Percentiles rank a stretch among this genome's conserved stretches.
Evolutionary conservation across 2,797 vertebrate species (phyloP).

Genomic region (Botia kubotai): DNA sequence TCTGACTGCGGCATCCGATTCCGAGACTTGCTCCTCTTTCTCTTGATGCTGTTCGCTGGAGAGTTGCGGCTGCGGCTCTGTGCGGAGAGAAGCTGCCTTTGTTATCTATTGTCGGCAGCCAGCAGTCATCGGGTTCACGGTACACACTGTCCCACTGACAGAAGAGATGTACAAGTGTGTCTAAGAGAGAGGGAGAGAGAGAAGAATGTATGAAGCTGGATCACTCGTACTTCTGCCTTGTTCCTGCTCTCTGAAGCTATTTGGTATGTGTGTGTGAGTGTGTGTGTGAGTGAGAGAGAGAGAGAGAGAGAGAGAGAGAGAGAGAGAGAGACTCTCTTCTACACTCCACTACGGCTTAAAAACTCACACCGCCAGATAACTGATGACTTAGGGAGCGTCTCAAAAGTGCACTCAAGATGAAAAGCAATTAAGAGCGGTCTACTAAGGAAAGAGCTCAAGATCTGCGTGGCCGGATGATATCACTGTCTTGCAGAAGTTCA

Average conservation of each 20-base stretch:
- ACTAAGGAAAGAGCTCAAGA: background rate
- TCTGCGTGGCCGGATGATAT: background rate
- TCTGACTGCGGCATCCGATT: slow-evolving; percentile 30
- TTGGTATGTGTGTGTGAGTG: background rate
- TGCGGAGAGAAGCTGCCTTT: slow-evolving; percentile 41
- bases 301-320: background rate
- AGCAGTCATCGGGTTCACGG: slow-evolving; percentile 47
- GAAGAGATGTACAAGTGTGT: slow-evolving; percentile 37
- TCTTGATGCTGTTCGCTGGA: background rate
- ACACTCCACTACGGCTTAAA: slow-evolving; percentile 60
- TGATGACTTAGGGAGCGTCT: slow-evolving; percentile 63
- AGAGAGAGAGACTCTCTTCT: slow-evolving; percentile 40
- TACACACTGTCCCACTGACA: slow-evolving; percentile 39
- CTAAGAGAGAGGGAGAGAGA: slow-evolving; percentile 30
- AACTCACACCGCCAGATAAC: slow-evolving; percentile 60
- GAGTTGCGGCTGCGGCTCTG: background rate
- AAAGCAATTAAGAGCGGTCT: slow-evolving; percentile 25
- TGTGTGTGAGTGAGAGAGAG: background rate
- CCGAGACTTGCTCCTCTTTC: slow-evolving; percentile 23
- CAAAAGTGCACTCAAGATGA: slow-evolving; percentile 54
- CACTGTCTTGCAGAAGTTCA: slow-evolving; percentile 9
- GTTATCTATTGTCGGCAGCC: slow-evolving; percentile 55
- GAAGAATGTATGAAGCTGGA: slow-evolving; percentile 28
- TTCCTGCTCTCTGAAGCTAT: slow-evolving; percentile 64
- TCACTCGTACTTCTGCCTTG: slow-evolving; percentile 59